These are phyloP conservation scores for Diacarnus erythraeanus DNA, from an alignment of 37 sponge, comb jelly and placozoan species.

Conservation along the genomic window DNA sequence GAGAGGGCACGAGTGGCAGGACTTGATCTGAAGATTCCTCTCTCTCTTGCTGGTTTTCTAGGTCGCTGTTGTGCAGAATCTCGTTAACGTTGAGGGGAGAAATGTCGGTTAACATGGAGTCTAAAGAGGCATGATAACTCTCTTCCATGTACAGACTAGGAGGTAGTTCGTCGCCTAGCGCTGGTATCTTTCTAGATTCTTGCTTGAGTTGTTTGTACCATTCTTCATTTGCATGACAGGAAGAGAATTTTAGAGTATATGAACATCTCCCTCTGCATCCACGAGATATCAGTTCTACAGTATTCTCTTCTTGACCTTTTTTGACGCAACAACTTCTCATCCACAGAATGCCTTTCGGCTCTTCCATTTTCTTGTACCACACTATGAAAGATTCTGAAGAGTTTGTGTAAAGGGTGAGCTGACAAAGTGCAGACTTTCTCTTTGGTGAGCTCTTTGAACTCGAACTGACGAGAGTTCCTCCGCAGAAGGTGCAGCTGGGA, in stretches of 20 bases:
- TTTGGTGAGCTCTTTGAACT: constrained; percentile 33
- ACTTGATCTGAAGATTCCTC: constrained; percentile 1
- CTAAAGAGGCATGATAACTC: constrained; percentile 9
- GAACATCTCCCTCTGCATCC: constrained; percentile 64
- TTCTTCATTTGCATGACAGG: constrained; percentile 19
- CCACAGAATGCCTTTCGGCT: constrained; percentile 76
- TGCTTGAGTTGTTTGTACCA: constrained; percentile 57
- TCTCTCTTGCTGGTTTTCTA: background rate
- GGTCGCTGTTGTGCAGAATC: background rate
- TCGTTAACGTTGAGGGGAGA: constrained; percentile 5
- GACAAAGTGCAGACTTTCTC: constrained; percentile 49
- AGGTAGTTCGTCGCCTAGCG: constrained; percentile 21
- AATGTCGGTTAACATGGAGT: constrained; percentile 42
- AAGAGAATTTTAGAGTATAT: constrained; percentile 54
- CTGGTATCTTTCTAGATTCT: constrained; percentile 44
- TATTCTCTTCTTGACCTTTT: constrained; percentile 21
- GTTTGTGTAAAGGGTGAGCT: constrained; percentile 64
- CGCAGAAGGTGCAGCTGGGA: constrained; percentile 59
- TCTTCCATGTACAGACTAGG: constrained; percentile 7
- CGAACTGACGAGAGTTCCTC: background rate
- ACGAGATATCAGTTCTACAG: constrained; percentile 61
- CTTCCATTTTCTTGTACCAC: constrained; percentile 66
- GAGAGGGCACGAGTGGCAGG: background rate
- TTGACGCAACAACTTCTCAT: constrained; percentile 46
- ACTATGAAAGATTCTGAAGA: constrained; percentile 68